Evolutionary conservation across 2,888 invertebrate genomes (phyloP), one percentile per base, ranked within the genome.

Genomic region (Chouioia cunea): DNA sequence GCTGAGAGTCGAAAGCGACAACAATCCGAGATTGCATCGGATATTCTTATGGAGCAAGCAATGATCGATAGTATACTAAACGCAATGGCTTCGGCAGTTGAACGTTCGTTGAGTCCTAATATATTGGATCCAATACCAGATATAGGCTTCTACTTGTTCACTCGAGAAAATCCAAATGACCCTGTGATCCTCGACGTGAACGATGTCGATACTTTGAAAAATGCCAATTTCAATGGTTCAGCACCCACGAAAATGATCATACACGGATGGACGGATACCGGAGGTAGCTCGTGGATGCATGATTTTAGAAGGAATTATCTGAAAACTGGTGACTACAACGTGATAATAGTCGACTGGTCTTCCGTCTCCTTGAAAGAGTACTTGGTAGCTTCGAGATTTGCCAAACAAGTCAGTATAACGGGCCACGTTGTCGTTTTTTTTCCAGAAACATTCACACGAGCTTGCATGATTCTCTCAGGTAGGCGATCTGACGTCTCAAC

Each of bases 331-430:
- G 81, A 87, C 72, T 85, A 82, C 70, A 89, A 89, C 74, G 81
- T 89, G 2, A 84, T 89, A 27, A 83, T 84, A 12, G 85, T 89
- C 1, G 88, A 89, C 77, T 90, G 89, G 89, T 83, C 80, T 48
- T 73, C 77, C 0, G 80, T 75, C 14, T 80, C 83, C 4, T 67
- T 52, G 0, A 80, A 77, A 54, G 80, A 81, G 20, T 84, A 84
- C 71, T 73, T 78, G 0, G 75, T 76, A 2, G 72, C 83, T 18
- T 77, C 76, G 3, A 76, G 70, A 65, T 70, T 82, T 8, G 78
- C 79, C 2, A 63, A 22, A 66, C 59, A 63, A 57, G 73, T 71
- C 6, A 36, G 12, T 10, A 10, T 3, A 2, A 36, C 36, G 12
- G 6, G 2, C 6, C 36, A 36, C 36, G 6, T 36, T n/a, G n/a